Percentiles rank a stretch among this genome's conserved stretches.
Evolutionary conservation across 2,797 vertebrate species (phyloP).

Genomic region (Malacoctenus gilli): DNA sequence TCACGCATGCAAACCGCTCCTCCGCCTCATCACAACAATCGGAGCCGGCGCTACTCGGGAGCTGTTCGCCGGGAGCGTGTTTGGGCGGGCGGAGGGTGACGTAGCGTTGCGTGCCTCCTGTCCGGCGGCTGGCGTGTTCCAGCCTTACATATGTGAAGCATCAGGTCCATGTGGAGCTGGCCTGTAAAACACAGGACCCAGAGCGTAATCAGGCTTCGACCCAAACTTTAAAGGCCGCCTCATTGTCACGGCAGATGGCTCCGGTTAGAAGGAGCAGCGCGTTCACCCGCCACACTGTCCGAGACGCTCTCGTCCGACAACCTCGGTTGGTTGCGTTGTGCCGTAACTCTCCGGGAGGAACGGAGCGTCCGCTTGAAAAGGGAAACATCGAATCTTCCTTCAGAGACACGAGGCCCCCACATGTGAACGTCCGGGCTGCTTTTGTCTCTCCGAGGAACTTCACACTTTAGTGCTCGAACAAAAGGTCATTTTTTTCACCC

Average conservation of each 20-base stretch:
- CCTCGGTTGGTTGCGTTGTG: not conserved
- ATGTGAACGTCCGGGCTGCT: constrained; percentile 4
- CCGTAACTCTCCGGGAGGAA: no score
- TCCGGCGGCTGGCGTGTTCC: constrained; percentile 1
- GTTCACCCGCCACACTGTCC: constrained; percentile 38
- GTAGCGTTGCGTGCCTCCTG: constrained; percentile 10
- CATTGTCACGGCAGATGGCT: constrained; percentile 3
- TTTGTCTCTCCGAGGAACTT: constrained; percentile 12
- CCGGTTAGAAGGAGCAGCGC: constrained; percentile 17
- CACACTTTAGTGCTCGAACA: constrained; percentile 19
- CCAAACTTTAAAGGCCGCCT: constrained; percentile 7
- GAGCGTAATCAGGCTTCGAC: constrained; percentile 38
- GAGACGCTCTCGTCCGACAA: not conserved
- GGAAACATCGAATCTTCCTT: no score
- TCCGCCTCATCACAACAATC: constrained; percentile 3
- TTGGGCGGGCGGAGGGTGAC: constrained; percentile 13
- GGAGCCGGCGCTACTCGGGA: constrained; percentile 15
- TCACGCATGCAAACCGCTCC: constrained; percentile 37
- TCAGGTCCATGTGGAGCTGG: constrained; percentile 12
- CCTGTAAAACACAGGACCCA: constrained; percentile 16
- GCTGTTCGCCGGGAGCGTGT: constrained; percentile 8
- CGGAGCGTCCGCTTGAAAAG: no score
- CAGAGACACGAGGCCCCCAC: constrained; percentile 6
- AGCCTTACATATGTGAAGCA: constrained; percentile 33
- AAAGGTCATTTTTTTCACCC: constrained; percentile 41